Evolutionary conservation across 1,140 invertebrate genomes (phyloP).

Genomic region (Trichoplusia ni): DNA sequence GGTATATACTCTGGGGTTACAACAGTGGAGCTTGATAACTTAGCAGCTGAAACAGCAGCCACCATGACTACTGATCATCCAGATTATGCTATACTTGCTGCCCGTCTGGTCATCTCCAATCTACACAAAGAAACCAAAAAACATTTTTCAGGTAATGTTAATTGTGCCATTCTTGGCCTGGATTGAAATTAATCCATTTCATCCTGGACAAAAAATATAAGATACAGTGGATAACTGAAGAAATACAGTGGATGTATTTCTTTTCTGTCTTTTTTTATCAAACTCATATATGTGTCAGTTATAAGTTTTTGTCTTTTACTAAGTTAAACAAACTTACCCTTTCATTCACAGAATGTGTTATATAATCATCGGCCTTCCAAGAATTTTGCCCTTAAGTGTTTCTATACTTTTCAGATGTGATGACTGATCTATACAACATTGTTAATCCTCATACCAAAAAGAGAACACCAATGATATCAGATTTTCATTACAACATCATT

Average conservation of each 20-base stretch:
- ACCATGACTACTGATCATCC: slow-evolving; percentile 98
- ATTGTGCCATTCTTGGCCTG: neutral
- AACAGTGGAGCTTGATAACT: slow-evolving; percentile 97
- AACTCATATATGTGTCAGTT: too few relatives aligned
- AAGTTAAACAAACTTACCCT: too few relatives aligned
- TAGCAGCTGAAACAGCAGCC: slow-evolving; percentile 98
- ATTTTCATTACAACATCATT: slow-evolving; percentile 92
- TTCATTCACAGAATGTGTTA: too few relatives aligned
- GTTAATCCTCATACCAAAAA: slow-evolving; percentile 88
- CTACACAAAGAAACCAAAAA: slow-evolving; percentile 98
- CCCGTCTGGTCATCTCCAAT: slow-evolving; percentile 97
- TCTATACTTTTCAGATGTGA: slow-evolving; percentile 89
- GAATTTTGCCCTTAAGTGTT: too few relatives aligned
- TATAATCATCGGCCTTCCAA: too few relatives aligned
- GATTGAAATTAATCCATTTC: too few relatives aligned
- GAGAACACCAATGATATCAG: slow-evolving; percentile 91
- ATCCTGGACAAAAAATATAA: too few relatives aligned
- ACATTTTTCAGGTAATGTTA: slow-evolving; percentile 88
- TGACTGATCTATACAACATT: slow-evolving; percentile 92
- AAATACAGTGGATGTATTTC: too few relatives aligned
- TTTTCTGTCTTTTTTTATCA: too few relatives aligned
- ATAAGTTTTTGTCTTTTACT: too few relatives aligned
- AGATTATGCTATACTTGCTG: slow-evolving; percentile 98
- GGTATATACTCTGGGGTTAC: slow-evolving; percentile 98
- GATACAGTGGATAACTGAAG: too few relatives aligned